Percentiles rank a stretch among this genome's conserved stretches.
Conservation (phyloP, 1,140 invertebrate genomes). For the Neodiprion lecontei region DNA sequence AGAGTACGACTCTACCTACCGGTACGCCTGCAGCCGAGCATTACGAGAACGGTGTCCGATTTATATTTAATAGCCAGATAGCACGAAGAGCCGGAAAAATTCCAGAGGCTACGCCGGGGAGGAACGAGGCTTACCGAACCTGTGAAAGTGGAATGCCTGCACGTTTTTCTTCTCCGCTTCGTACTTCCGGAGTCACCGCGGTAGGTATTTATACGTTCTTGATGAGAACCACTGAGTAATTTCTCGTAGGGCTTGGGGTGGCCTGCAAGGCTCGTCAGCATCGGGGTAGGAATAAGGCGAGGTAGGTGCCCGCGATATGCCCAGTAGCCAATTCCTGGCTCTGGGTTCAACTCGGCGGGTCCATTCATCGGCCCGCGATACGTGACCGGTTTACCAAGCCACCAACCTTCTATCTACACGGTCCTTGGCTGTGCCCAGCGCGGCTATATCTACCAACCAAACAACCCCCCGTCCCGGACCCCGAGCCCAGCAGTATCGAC, state of each 20-base stretch:
- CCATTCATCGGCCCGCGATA: conserved; percentile 62
- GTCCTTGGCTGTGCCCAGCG: conserved; percentile 23
- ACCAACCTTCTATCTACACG: conserved; percentile 30
- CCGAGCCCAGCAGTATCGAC: conserved; percentile 50
- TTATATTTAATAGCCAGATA: background rate
- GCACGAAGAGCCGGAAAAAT: background rate
- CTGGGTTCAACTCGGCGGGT: conserved; percentile 60
- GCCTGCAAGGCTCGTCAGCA: conserved; percentile 47
- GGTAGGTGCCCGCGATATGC: conserved; percentile 56
- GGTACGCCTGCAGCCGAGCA: background rate
- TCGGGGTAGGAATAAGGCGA: conserved; percentile 29
- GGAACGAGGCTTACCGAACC: no score
- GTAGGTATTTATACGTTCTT: background rate
- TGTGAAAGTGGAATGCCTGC: no score
- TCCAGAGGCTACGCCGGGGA: no score
- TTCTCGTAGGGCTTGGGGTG: conserved; percentile 47
- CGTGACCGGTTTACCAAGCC: conserved; percentile 62
- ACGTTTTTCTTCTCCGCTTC: no score
- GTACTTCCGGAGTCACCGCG: background rate
- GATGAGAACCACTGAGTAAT: conserved; percentile 57
- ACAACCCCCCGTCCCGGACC: conserved; percentile 33
- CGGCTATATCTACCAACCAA: conserved; percentile 39
- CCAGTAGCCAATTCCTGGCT: conserved; percentile 61
- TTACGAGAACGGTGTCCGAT: background rate
- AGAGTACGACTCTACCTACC: background rate